Evolutionary conservation across 1,140 invertebrate species (phyloP).

Genomic region (Yoshiicerus persimilis): DNA sequence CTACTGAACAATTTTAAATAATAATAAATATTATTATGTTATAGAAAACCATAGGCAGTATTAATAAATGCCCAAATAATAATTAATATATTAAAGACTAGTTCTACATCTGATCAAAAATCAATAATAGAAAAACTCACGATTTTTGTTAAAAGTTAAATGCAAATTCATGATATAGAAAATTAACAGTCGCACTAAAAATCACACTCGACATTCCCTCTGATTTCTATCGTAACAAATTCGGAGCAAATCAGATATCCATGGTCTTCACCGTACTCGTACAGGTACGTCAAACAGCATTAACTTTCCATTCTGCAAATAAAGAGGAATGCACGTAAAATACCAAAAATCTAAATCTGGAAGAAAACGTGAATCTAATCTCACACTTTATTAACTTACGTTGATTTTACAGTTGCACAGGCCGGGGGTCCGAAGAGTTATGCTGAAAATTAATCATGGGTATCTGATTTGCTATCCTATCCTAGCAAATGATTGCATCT

Average conservation of each 20-base stretch:
- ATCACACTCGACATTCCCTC: not conserved
- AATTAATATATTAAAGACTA: not conserved
- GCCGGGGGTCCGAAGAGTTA: not conserved
- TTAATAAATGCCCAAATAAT: not conserved
- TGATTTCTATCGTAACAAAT: not conserved
- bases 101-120: not conserved
- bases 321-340: not conserved
- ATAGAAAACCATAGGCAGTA: not conserved
- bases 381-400: too few relatives aligned
- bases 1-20: not conserved
- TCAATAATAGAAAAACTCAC: not conserved
- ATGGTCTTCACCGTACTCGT: not conserved
- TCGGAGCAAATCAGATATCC: constrained; percentile 40
- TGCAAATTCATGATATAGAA: not conserved
- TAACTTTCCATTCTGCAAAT: not conserved
- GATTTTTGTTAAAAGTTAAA: too few relatives aligned
- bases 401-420: constrained; percentile 19
- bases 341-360: too few relatives aligned
- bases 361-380: too few relatives aligned
- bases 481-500: constrained; percentile 44
- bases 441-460: constrained; percentile 41
- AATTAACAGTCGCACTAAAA: not conserved
- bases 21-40: not conserved
- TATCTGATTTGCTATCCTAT: constrained; percentile 48
- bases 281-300: not conserved